Percentiles rank a stretch among this genome's conserved stretches.
Conservation (phyloP, 2,888 invertebrate genomes). For the Stenolophus ochropezus region DNA sequence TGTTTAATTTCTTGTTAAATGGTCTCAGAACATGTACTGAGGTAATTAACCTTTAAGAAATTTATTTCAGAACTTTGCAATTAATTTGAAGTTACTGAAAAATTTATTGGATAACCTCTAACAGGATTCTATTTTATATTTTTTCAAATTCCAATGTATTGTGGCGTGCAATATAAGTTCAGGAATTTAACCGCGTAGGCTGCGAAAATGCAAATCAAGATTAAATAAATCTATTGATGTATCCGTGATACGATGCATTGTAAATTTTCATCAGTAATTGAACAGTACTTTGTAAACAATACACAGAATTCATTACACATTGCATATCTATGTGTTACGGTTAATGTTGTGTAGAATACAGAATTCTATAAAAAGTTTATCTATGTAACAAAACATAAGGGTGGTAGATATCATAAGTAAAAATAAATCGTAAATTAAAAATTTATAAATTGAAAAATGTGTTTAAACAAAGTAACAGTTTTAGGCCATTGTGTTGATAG, state of each 20-base stretch:
- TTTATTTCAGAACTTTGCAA: conserved; percentile 38
- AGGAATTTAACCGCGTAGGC: conserved; percentile 9
- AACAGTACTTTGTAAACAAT: not conserved
- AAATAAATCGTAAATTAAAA: too few relatives aligned
- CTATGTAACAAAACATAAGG: too few relatives aligned
- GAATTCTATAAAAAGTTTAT: too few relatives aligned
- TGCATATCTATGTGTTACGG: too few relatives aligned
- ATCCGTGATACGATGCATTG: conserved; percentile 6
- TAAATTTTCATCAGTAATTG: not conserved
- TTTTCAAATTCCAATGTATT: conserved; percentile 13
- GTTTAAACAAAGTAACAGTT: too few relatives aligned
- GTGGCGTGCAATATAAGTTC: not conserved
- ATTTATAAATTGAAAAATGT: too few relatives aligned
- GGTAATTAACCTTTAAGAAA: conserved; percentile 35
- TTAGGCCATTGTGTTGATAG: too few relatives aligned
- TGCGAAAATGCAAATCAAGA: conserved; percentile 5
- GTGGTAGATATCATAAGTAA: too few relatives aligned
- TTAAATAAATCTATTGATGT: not conserved
- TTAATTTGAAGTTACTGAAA: too few relatives aligned
- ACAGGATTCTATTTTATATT: conserved; percentile 5
- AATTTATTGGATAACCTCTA: not conserved
- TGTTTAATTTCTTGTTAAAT: conserved; percentile 20
- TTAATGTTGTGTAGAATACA: too few relatives aligned
- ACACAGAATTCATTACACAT: too few relatives aligned
- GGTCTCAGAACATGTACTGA: conserved; percentile 1